Percentiles rank a stretch among this genome's conserved stretches.
Conservation (phyloP, 1,140 invertebrate species). For the Bombus soroeensis region DNA sequence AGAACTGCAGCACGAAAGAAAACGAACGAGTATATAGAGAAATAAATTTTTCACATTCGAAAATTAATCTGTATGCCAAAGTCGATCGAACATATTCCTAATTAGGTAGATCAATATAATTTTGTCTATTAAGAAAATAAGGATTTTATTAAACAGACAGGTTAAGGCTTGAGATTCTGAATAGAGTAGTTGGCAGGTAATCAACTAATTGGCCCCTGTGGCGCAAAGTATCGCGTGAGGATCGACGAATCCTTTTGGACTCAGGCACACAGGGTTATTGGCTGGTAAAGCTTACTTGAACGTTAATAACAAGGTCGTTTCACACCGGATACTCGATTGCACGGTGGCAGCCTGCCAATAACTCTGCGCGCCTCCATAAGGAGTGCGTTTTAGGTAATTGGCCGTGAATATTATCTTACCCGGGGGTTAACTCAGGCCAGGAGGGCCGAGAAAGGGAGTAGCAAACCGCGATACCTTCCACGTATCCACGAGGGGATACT, state of each 20-base stretch:
- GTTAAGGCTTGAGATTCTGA: not conserved
- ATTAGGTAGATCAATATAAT: not conserved
- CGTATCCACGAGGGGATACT: constrained; percentile 58
- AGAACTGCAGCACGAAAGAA: not conserved
- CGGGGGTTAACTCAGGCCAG: constrained; percentile 53
- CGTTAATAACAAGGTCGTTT: constrained; percentile 72
- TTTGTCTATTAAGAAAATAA: not conserved
- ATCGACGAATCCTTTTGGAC: constrained; percentile 35
- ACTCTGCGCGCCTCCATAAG: constrained; percentile 59
- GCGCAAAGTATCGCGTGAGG: constrained; percentile 1
- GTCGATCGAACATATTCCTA: not conserved
- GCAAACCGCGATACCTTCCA: constrained; percentile 55
- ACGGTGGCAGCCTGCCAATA: constrained; percentile 69
- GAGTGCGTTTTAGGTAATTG: constrained; percentile 75
- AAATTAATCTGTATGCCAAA: not conserved
- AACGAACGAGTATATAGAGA: not conserved
- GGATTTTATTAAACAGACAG: not conserved
- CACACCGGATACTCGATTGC: constrained; percentile 69
- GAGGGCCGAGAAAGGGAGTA: constrained; percentile 35
- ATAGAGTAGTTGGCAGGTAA: not conserved
- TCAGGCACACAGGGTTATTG: constrained; percentile 40
- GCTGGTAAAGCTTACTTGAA: constrained; percentile 68
- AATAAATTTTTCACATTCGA: not conserved
- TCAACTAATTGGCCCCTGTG: constrained; percentile 7
- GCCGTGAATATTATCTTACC: constrained; percentile 73